phyloP scores from a whole-genome alignment of 1,140 invertebrate genomes.

The Drosophila carrolli region DNA sequence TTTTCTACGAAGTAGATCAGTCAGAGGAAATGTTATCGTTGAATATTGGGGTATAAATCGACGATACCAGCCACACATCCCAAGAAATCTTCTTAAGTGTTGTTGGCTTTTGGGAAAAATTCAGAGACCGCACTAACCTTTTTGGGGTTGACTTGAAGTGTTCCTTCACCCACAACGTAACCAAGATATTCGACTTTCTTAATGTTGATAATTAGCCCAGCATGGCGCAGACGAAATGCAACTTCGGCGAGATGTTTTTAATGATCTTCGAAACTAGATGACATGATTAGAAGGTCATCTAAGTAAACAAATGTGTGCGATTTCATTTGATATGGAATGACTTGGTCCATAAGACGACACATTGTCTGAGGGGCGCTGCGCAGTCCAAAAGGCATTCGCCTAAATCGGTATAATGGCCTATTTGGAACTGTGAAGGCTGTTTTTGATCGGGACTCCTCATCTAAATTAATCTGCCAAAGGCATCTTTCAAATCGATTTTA shows the following conservation, averaged over 20 bases:
- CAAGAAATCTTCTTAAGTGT: conserved; percentile 1
- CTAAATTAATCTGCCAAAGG: conserved; percentile 3
- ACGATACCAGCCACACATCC: conserved; percentile 6
- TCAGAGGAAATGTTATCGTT: no score
- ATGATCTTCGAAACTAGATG: not conserved
- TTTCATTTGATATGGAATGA: not conserved
- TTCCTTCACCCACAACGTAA: not conserved
- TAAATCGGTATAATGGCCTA: not conserved
- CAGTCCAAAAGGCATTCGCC: no score
- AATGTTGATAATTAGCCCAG: not conserved
- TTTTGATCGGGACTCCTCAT: not conserved
- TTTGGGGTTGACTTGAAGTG: not conserved
- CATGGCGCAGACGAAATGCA: not conserved
- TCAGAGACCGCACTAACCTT: not conserved
- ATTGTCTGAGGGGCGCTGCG: not conserved
- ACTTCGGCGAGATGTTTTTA: not conserved
- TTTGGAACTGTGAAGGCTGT: not conserved
- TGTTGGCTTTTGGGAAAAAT: not conserved
- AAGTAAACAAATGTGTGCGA: not conserved
- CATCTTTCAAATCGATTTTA: conserved; percentile 3
- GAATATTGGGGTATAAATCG: not conserved
- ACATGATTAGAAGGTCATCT: not conserved
- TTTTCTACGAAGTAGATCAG: no score
- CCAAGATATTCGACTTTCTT: not conserved
- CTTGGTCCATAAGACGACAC: not conserved